These are phyloP conservation scores for Onychomys leucogaster DNA, from an alignment of 2,797 vertebrate genomes.

Conservation along the genomic window DNA sequence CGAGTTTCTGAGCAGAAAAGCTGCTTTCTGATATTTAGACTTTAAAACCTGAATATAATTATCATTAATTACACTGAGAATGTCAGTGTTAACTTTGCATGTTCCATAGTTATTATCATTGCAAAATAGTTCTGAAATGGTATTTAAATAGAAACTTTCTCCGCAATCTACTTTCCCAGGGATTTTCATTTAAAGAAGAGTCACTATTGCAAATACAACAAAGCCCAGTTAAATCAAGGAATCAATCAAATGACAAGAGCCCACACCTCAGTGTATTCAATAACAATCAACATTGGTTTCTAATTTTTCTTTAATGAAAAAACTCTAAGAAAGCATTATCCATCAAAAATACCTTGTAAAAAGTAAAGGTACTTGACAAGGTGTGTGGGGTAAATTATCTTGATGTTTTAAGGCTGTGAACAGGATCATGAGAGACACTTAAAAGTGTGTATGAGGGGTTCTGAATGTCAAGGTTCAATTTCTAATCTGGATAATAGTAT, in stretches of 20 bases:
- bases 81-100: conserved; percentile 51
- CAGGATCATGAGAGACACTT: neutral
- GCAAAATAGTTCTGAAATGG: conserved; percentile 48
- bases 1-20: conserved; percentile 43
- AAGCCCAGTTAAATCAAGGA: neutral
- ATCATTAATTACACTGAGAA: conserved; percentile 66
- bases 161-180: neutral
- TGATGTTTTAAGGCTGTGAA: neutral
- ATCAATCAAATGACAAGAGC: neutral
- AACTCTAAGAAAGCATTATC: neutral
- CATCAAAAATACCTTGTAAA: neutral
- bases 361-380: neutral
- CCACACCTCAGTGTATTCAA: neutral
- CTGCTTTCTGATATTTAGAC: conserved; percentile 57
- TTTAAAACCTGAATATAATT: conserved; percentile 73
- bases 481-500: conserved; percentile 35
- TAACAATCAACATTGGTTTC: neutral
- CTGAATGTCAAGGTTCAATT: conserved; percentile 33
- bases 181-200: conserved; percentile 30
- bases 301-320: conserved; percentile 18
- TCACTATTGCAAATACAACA: neutral
- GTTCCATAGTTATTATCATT: conserved; percentile 48
- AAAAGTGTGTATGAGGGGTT: neutral
- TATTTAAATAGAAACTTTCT: conserved; percentile 49
- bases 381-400: neutral